Conservation (phyloP, 2,797 vertebrate genomes). For the Anableps anableps region DNA sequence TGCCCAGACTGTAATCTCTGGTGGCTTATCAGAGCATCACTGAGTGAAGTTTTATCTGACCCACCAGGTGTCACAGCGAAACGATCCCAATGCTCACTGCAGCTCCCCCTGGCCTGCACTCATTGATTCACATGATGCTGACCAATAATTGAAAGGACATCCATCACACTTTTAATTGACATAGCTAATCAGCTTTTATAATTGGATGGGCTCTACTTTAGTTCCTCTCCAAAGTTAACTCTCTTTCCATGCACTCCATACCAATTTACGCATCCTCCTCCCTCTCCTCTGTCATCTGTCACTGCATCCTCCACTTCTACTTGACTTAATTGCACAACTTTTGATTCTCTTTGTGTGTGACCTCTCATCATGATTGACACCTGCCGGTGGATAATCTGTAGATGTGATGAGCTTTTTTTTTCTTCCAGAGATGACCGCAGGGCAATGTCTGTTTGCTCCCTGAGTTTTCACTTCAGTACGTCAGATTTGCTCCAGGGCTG, state of each 20-base stretch:
- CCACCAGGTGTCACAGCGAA: slow-evolving; percentile 74
- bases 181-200: slow-evolving; percentile 88
- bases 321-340: slow-evolving; percentile 71
- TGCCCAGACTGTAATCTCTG: slow-evolving; percentile 65
- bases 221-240: slow-evolving; percentile 44
- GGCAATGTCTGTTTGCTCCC: slow-evolving; percentile 57
- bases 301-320: slow-evolving; percentile 56
- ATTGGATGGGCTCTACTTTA: slow-evolving; percentile 84
- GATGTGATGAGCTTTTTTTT: slow-evolving; percentile 63
- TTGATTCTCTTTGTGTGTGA: slow-evolving; percentile 68
- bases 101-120: slow-evolving; percentile 37
- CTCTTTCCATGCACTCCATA: slow-evolving; percentile 31
- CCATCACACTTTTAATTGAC: slow-evolving; percentile 87
- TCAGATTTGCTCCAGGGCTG: slow-evolving; percentile 61
- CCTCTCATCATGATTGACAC: slow-evolving; percentile 70
- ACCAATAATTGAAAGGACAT: slow-evolving; percentile 85
- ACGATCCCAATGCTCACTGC: slow-evolving; percentile 59
- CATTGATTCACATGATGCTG: slow-evolving; percentile 80
- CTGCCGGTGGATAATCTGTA: slow-evolving; percentile 60
- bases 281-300: slow-evolving; percentile 26
- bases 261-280: slow-evolving; percentile 40
- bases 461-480: slow-evolving; percentile 43
- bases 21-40: slow-evolving; percentile 78
- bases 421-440: slow-evolving; percentile 51
- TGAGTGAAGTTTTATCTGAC: slow-evolving; percentile 78